Evolutionary conservation across 1,140 invertebrate genomes (phyloP), one percentile per base, ranked within the genome.

Genomic region (Probaryconus sp.): DNA sequence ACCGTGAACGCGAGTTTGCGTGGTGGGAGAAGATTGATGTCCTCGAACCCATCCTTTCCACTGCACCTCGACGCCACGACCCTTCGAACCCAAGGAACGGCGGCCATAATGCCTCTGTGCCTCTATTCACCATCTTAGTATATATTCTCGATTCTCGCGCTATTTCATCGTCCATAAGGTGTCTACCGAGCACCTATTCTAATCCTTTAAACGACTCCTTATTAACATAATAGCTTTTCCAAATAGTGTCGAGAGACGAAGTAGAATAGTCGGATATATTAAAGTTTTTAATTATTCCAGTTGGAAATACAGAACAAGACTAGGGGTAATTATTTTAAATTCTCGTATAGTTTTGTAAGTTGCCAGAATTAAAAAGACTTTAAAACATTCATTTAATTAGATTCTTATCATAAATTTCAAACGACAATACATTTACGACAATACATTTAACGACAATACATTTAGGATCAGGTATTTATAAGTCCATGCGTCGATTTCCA

Each of bases 131-230:
- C 82, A 81, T 82, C 77, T 79, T 79, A 75, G 76, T 75, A 38
- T 65, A 35, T 45, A 74, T 70, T 51, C 56, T 60, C 17, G 65
- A 69, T 65, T 60, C 67, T 70, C 68, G 53, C 74, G 75, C 83
- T 85, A 86, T 87, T 87, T 84, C 81, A 81, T 78, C 82, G 85
- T 85, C 85, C 85, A 83, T 86, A 87, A 86, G 81, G 78, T 78
- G 72, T 75, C 79, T 58, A 60, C 76, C 55, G 60, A 65, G 78
- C 73, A 64, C 81, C 81, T 74, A 79, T 84, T 83, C 78, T 82
- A 85, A 84, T 85, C 79, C 78, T 69, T 58, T 28, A 26, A 67
- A 77, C 68, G 77, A 78, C 76, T 74, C 74, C 81, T 85, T 82
- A 81, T 83, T 83, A 82, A 79, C 80, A 80, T 81, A 79, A 82